A percentile compares a stretch with the other conserved stretches of the same genome.
These are phyloP conservation scores for Sturnus vulgaris DNA, from an alignment of 2,113 vertebrate genomes.

Conservation along the genomic window DNA sequence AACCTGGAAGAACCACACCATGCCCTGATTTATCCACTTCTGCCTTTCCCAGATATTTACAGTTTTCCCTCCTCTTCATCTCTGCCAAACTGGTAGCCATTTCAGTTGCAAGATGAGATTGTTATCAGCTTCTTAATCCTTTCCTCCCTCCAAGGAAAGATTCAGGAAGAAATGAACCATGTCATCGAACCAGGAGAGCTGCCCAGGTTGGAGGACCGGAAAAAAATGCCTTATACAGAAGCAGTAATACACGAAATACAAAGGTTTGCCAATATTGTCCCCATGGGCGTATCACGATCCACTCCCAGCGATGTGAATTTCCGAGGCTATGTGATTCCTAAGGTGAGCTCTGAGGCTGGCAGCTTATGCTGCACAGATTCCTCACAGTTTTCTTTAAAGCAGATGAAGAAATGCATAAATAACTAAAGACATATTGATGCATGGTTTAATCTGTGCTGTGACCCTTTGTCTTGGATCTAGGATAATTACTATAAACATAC, in stretches of 20 bases:
- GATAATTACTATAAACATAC: neutral
- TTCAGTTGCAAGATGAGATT: neutral
- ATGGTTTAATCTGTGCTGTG: neutral
- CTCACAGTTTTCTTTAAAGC: neutral
- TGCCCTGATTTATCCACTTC: neutral
- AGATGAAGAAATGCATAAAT: neutral
- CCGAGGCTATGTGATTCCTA: slow-evolving; percentile 61
- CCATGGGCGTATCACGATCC: slow-evolving; percentile 48
- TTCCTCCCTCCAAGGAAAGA: slow-evolving; percentile 53
- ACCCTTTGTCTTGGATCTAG: neutral
- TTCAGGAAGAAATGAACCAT: slow-evolving; percentile 65
- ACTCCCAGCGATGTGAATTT: slow-evolving; percentile 43
- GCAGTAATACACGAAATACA: slow-evolving; percentile 86
- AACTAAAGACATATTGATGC: rapidly evolving
- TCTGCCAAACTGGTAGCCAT: neutral
- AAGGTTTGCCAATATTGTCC: slow-evolving; percentile 79
- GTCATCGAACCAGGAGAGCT: slow-evolving; percentile 55
- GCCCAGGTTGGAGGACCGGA: slow-evolving; percentile 60
- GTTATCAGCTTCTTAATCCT: slow-evolving; percentile 27
- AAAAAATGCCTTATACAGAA: slow-evolving; percentile 79
- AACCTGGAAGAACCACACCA: neutral
- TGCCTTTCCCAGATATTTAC: neutral
- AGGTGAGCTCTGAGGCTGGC: slow-evolving; percentile 33
- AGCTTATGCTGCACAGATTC: neutral
- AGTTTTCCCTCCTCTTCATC: neutral